Conservation (phyloP, 1,140 invertebrate genomes). For the Hycleus cichorii region DNA sequence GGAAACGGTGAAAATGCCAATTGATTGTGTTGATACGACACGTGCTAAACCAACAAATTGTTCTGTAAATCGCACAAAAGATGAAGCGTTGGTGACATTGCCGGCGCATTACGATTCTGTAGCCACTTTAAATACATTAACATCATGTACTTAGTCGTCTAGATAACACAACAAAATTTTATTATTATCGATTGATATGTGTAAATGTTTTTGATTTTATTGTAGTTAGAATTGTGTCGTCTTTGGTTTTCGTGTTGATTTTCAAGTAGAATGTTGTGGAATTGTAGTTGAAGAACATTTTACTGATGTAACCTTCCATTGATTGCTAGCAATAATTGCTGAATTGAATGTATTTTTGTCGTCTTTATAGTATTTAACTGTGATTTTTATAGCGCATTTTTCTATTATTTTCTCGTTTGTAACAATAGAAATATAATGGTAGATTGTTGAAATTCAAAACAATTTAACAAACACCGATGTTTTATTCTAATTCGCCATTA, state of each 20-base stretch:
- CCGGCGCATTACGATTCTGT: slow-evolving; percentile 62
- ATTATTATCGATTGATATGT: neutral
- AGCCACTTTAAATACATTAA: slow-evolving; percentile 19
- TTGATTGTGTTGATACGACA: slow-evolving; percentile 81
- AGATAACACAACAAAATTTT: too few species aligned
- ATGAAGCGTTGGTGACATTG: slow-evolving; percentile 60
- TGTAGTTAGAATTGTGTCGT: slow-evolving; percentile 2
- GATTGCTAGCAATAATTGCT: too few species aligned
- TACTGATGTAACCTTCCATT: slow-evolving; percentile 6
- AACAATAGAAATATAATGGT: too few species aligned
- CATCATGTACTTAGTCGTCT: slow-evolving; percentile 26
- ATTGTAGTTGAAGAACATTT: slow-evolving; percentile 11
- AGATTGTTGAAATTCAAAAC: too few species aligned
- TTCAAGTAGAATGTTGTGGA: neutral
- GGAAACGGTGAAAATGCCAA: slow-evolving; percentile 70
- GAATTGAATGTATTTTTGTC: neutral
- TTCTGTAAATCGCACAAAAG: slow-evolving; percentile 50
- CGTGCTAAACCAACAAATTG: slow-evolving; percentile 64
- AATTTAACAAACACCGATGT: too few species aligned
- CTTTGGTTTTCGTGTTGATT: neutral
- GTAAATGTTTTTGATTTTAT: slow-evolving; percentile 1
- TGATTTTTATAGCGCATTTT: slow-evolving; percentile 15
- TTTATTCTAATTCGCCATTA: too few species aligned
- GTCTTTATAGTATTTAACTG: slow-evolving; percentile 9
- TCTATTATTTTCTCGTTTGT: neutral